Conservation (phyloP, 2,797 vertebrate species). For the Gobionotothen gibberifrons region DNA sequence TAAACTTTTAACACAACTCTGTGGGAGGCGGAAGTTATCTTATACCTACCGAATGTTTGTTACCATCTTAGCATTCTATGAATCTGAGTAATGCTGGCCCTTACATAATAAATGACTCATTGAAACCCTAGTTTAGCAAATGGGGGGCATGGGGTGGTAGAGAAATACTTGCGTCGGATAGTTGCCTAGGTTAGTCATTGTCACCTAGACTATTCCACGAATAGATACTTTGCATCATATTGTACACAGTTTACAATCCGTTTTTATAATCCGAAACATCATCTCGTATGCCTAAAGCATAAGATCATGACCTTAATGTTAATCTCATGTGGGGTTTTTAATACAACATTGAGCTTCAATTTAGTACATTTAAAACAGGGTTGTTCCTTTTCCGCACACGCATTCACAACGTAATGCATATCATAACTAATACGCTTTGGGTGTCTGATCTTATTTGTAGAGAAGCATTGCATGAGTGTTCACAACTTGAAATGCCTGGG, state of each 20-base stretch:
- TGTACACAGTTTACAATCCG: conserved; percentile 3
- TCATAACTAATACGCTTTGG: conserved; percentile 1
- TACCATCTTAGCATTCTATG: conserved; percentile 29
- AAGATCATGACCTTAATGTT: conserved; percentile 1
- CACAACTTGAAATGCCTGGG: conserved; percentile 58
- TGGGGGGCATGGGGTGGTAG: not conserved
- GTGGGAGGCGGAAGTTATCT: not conserved
- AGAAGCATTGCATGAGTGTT: conserved; percentile 56
- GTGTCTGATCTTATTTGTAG: conserved; percentile 49
- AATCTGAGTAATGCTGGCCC: conserved; percentile 39
- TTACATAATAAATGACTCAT: conserved; percentile 49
- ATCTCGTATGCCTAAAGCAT: not conserved
- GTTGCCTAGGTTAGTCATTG: conserved; percentile 48
- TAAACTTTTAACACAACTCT: not conserved
- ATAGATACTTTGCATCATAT: conserved; percentile 4
- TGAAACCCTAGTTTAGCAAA: conserved; percentile 30
- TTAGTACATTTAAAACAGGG: not conserved
- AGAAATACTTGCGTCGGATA: conserved; percentile 35
- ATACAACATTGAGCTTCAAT: not conserved
- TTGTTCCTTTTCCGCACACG: not conserved
- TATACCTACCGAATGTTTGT: conserved; percentile 22
- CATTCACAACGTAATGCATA: conserved; percentile 12
- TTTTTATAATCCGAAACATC: not conserved
- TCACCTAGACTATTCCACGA: not conserved
- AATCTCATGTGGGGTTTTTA: not conserved